Percentiles rank a stretch among this genome's conserved stretches.
Evolutionary conservation across 1,140 invertebrate genomes (phyloP).

Genomic region (Bombus superbus): DNA sequence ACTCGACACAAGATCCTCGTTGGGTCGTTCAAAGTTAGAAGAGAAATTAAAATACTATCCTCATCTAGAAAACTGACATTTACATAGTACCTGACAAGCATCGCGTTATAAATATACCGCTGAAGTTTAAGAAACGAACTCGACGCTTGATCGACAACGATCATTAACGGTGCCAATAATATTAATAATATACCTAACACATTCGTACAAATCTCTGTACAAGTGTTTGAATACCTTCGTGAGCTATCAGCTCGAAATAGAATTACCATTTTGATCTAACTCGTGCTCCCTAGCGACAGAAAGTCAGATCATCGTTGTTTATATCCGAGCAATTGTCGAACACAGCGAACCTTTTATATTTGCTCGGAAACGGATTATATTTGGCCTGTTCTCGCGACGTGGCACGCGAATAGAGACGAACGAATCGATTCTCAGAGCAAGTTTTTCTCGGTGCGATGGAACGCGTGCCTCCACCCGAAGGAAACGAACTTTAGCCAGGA

Average conservation of each 20-base stretch:
- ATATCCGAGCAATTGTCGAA: neutral
- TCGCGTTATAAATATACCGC: neutral
- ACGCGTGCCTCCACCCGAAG: neutral
- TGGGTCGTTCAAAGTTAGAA: neutral
- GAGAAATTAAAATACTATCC: neutral
- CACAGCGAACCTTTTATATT: neutral
- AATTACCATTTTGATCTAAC: neutral
- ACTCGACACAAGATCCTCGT: neutral
- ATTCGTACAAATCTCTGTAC: neutral
- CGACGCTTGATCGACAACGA: too few relatives aligned
- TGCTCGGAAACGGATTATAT: conserved; percentile 3
- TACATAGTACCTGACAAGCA: too few relatives aligned
- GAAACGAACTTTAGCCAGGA: conserved; percentile 18
- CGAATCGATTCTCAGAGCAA: neutral
- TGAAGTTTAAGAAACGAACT: neutral
- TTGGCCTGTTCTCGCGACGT: too few relatives aligned
- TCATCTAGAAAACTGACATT: neutral
- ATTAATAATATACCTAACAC: too few relatives aligned
- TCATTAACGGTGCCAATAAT: too few relatives aligned
- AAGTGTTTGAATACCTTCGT: neutral
- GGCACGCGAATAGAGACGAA: neutral
- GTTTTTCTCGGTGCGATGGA: neutral
- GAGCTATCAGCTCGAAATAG: too few relatives aligned
- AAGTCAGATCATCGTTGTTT: neutral
- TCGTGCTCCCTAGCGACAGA: neutral